Percentiles rank a stretch among this genome's conserved stretches.
phyloP scores from a whole-genome alignment of 2,113 vertebrate genomes.

The Protomyctophum bolini region DNA sequence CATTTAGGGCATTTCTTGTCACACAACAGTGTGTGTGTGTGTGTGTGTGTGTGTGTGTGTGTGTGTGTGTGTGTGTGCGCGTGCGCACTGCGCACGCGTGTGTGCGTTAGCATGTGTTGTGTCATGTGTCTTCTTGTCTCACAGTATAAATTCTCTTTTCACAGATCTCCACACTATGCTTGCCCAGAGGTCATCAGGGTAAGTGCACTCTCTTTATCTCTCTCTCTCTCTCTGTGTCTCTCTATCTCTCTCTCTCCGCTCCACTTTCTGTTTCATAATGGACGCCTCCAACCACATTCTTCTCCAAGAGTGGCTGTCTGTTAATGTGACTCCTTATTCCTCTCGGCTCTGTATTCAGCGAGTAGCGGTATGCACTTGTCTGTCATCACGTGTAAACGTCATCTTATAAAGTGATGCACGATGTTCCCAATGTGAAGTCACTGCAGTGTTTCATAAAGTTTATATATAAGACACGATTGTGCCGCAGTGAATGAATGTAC shows the following conservation, averaged over 20 bases:
- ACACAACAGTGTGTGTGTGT: not conserved
- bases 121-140: not conserved
- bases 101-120: not conserved
- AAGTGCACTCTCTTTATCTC: slow-evolving; percentile 69
- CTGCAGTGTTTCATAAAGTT: no score
- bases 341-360: no score
- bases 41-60: slow-evolving; percentile 17
- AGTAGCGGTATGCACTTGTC: no score
- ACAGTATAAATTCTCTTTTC: slow-evolving; percentile 41
- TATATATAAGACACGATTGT: no score
- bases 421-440: no score
- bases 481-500: no score
- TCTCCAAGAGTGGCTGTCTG: slow-evolving; percentile 27
- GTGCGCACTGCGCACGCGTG: no score
- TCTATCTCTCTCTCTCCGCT: slow-evolving; percentile 6
- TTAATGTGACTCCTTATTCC: slow-evolving; percentile 23
- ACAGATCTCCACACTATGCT: slow-evolving; percentile 97
- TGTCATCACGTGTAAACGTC: no score
- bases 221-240: slow-evolving; percentile 1
- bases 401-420: no score
- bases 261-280: slow-evolving; percentile 11
- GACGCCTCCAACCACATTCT: slow-evolving; percentile 3
- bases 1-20: slow-evolving; percentile 10
- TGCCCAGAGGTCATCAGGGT: slow-evolving; percentile 99
- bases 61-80: not conserved